A percentile compares a stretch with the other conserved stretches of the same genome.
Evolutionary conservation across 2,888 invertebrate genomes (phyloP).

Genomic region (Acleris emargana): DNA sequence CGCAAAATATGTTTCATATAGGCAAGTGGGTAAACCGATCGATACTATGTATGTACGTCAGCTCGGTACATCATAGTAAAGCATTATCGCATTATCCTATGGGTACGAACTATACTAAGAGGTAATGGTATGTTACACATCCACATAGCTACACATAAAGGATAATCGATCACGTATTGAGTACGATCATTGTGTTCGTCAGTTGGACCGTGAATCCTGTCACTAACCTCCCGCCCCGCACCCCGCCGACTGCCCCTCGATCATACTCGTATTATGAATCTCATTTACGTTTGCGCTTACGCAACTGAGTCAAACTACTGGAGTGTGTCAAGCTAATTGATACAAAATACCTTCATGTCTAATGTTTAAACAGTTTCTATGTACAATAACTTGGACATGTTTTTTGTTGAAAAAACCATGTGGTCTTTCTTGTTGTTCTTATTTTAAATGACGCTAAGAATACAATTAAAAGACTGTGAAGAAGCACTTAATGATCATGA

Average conservation of each 20-base stretch:
- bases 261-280: conserved; percentile 65
- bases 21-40: too few species aligned
- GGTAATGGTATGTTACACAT: conserved; percentile 36
- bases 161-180: conserved; percentile 82
- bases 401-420: too few species aligned
- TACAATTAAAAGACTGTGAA: too few species aligned
- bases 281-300: conserved; percentile 78
- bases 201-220: conserved; percentile 83
- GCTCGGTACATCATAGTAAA: neutral
- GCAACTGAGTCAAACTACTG: conserved; percentile 74
- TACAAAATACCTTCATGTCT: conserved; percentile 40
- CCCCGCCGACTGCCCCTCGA: conserved; percentile 46
- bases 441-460: too few species aligned
- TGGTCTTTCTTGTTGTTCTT: too few species aligned
- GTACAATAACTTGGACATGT: too few species aligned
- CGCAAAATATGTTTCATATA: too few species aligned
- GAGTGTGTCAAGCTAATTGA: conserved; percentile 72
- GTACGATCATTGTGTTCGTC: conserved; percentile 78
- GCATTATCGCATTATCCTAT: conserved; percentile 18
- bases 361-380: too few species aligned
- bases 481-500: too few species aligned
- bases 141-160: conserved; percentile 59
- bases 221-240: conserved; percentile 60
- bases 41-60: too few species aligned
- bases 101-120: conserved; percentile 32